Evolutionary conservation across 2,797 vertebrate species (phyloP).

Genomic region (Gymnocypris eckloni): DNA sequence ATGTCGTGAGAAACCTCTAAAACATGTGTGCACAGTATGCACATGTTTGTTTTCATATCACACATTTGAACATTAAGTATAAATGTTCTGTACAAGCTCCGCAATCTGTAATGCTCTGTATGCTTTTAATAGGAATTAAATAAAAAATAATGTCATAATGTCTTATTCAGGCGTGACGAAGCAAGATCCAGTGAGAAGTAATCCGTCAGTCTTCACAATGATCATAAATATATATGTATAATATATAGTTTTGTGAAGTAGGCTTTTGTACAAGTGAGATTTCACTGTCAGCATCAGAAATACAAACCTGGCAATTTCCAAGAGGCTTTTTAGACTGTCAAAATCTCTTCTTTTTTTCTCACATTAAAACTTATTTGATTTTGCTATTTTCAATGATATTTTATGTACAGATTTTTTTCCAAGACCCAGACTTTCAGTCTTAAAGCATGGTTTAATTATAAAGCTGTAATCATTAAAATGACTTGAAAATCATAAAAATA

Average conservation of each 20-base stretch:
- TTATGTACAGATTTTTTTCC: not conserved
- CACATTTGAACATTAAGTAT: not conserved
- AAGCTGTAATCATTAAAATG: not conserved
- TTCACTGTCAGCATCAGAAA: not conserved
- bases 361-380: not conserved
- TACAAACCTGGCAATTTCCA: not conserved
- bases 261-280: not conserved
- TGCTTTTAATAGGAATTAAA: not conserved
- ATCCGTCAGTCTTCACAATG: not conserved
- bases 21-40: constrained; percentile 3
- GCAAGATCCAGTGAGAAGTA: not conserved
- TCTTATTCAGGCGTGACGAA: not conserved
- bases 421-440: not conserved
- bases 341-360: not conserved
- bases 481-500: not conserved
- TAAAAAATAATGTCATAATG: not conserved
- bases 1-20: constrained; percentile 20
- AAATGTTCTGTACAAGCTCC: not conserved
- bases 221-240: not conserved
- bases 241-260: not conserved
- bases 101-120: not conserved
- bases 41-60: not conserved
- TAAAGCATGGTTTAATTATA: not conserved
- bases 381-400: not conserved
- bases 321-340: not conserved